Evolutionary conservation across 1,140 invertebrate species (phyloP), one percentile per base, ranked within the genome.

Genomic region (Tigriopus japonicus): DNA sequence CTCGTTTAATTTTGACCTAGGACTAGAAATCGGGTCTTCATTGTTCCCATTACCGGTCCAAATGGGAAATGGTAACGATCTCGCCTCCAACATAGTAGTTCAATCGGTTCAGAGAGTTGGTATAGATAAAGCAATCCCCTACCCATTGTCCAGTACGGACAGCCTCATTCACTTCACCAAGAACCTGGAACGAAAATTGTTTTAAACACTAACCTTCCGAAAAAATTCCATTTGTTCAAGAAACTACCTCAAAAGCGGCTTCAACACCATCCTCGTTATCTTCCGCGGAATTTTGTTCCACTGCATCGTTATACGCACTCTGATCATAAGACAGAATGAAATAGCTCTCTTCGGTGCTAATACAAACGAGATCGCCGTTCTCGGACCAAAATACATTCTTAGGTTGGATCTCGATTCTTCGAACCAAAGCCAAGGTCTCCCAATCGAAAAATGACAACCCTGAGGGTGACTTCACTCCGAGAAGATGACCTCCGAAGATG

Each of bases 71-170:
- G 1, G 94, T 98, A 0, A 98, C 94, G 51, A 98, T 87, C 76
- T 99, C 94, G 23, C 95, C 95, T 23, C 96, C 96, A 19, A 99
- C 94, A 71, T 94, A 98, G 69, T 99, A 99, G 72, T 98, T 98
- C 14, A 99, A 83, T 59, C 95, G 78, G 73, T 98, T 98, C 0
- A 96, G 83, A 56, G 85, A 83, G 72, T 98, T 99, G 0, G 95
- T 98, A 73, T 98, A 99, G 63, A 99, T 97, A 71, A 99, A 99
- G 71, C 95, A 98, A 72, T 98, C 94, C 5, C 95, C 95, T 42
- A 98, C 86, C 96, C 96, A 99, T 12, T 96, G 71, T 12, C 92
- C 96, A 2, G 95, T 98, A 69, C 89, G 91, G 0, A 99, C 93
- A 12, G 79, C 77, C 73, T 99, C 96, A 63, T 82, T 84, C 58